Base-by-base conservation (phyloP, 2,113 vertebrate genomes). In the Mixornis gularis region DNA sequence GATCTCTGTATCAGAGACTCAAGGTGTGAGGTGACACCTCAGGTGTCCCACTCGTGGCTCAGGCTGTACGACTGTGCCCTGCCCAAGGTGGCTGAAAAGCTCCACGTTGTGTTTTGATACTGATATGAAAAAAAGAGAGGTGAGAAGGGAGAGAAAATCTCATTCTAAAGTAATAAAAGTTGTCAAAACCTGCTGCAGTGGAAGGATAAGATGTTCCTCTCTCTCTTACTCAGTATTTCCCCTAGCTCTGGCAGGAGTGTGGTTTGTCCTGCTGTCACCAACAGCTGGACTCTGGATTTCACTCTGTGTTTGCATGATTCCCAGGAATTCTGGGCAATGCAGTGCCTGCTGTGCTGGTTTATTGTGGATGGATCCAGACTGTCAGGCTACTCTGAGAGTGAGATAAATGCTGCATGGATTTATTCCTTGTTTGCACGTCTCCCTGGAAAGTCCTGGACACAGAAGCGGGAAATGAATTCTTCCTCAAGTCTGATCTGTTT, bases 91-190 rank as follows among this genome's bases (percentile, higher is more conserved):
- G 12, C 26, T 59, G 48, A 41, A 44, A 65, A 59, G 10, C 17
- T 70, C 44, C 7, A 1, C 0, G 0, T 3, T 38, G 9, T n/a
- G 38, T 63, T 78, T 74, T 34, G 53, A 16, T 46, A 32, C 11
- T 38, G 41, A 43, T 17, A 13, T 4, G 21, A 13, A 10, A 21
- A 40, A 17, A 40, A 63, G 20, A 40, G 30, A 62, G 21, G 13
- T 17, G 13, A 32, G 30, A 3, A 59, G 11, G 30, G 44, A 56
- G 40, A 7, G 51, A 21, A 20, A 56, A 43, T 66, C 25, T 40
- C 21, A 60, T 69, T 52, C 8, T 56, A 8, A 72, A 90, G 29
- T 41, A 38, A 43, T 22, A 36, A 26, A 68, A 74, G 43, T 18
- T 87, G 20, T 59, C 30, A 44, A 19, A 82, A 66, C 6, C 49